These are phyloP conservation scores for Pogonomyrmex californicus DNA, from an alignment of 1,140 invertebrate genomes.

Conservation along the genomic window DNA sequence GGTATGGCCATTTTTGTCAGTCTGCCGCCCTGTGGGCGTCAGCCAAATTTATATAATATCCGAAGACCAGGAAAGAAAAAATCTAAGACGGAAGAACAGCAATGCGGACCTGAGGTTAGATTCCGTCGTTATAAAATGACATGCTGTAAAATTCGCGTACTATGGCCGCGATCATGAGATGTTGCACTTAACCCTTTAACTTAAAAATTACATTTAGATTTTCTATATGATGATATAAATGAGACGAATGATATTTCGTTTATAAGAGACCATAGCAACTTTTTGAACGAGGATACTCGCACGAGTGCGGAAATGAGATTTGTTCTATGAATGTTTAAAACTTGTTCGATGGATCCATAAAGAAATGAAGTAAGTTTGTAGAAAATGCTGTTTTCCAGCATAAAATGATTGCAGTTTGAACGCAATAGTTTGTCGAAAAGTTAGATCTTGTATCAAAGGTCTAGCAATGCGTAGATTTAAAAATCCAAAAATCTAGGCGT, in stretches of 20 bases:
- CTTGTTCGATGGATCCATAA: background rate
- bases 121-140: conserved; percentile 47
- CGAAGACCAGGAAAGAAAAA: conserved; percentile 32
- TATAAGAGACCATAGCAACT: background rate
- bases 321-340: conserved; percentile 16
- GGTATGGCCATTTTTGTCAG: conserved; percentile 34
- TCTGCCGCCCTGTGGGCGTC: background rate
- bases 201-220: conserved; percentile 6
- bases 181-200: conserved; percentile 54
- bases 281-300: background rate
- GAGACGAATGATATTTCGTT: conserved; percentile 10
- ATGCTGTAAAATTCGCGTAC: conserved; percentile 16
- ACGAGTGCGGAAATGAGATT: background rate
- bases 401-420: conserved; percentile 23
- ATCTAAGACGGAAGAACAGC: background rate
- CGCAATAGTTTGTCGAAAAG: background rate
- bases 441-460: background rate
- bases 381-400: background rate
- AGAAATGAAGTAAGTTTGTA: conserved; percentile 15
- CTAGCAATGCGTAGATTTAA: background rate
- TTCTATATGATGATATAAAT: background rate
- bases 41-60: conserved; percentile 33
- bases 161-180: conserved; percentile 58
- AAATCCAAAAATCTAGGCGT: background rate
- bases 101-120: conserved; percentile 36